Evolutionary conservation across 2,888 invertebrate genomes (phyloP).

Genomic region (Drosophila hamatofila): DNA sequence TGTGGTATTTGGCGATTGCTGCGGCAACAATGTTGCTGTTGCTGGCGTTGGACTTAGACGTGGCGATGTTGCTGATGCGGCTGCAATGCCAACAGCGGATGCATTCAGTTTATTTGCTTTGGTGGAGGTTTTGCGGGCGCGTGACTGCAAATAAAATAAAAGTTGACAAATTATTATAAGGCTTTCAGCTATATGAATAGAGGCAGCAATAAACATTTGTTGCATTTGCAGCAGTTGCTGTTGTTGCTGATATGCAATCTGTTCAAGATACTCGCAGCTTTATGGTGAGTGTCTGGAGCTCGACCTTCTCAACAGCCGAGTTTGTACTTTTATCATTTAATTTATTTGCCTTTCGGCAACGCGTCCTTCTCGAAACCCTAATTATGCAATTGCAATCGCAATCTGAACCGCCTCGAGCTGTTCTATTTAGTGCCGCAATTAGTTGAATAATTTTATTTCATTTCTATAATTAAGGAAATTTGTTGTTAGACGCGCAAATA

Average conservation of each 20-base stretch:
- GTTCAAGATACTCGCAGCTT: constrained; percentile 21
- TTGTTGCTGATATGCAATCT: not conserved
- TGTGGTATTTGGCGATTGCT: constrained; percentile 84
- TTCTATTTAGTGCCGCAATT: constrained; percentile 41
- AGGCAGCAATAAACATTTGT: constrained; percentile 36
- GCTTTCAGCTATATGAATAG: constrained; percentile 5
- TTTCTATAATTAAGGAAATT: constrained; percentile 68
- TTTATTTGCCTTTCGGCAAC: constrained; percentile 28
- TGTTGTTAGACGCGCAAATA: constrained; percentile 65
- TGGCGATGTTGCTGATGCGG: constrained; percentile 82
- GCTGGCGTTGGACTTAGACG: constrained; percentile 83
- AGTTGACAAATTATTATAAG: constrained; percentile 24
- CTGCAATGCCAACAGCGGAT: constrained; percentile 66
- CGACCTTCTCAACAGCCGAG: constrained; percentile 31
- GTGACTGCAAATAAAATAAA: constrained; percentile 71
- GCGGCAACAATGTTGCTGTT: constrained; percentile 82
- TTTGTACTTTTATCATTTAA: constrained; percentile 6
- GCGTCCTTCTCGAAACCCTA: constrained; percentile 14
- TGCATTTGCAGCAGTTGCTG: not conserved
- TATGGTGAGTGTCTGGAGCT: constrained; percentile 40
- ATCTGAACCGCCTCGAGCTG: constrained; percentile 3
- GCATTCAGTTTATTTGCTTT: constrained; percentile 84
- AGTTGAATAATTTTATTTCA: constrained; percentile 42
- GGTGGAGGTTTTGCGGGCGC: constrained; percentile 83
- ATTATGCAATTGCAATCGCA: constrained; percentile 17